These are phyloP conservation scores for Teinopalpus imperialis DNA, from an alignment of 2,888 invertebrate genomes.

Conservation along the genomic window DNA sequence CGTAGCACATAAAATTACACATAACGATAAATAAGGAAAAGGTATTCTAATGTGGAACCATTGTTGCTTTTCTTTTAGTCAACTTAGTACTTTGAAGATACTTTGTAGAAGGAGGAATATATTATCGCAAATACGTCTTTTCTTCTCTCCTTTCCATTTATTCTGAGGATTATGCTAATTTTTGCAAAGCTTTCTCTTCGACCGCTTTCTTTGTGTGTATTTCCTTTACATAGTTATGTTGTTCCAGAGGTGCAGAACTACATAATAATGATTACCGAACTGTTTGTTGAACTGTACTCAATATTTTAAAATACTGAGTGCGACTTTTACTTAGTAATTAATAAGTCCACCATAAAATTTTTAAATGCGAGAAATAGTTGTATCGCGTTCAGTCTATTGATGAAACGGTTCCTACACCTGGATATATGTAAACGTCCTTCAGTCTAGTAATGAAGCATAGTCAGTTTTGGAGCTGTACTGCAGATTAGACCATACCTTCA, in stretches of 20 bases:
- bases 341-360: too few relatives aligned
- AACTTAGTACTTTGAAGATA: conserved; percentile 22
- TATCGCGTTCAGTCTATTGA: too few relatives aligned
- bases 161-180: conserved; percentile 26
- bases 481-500: too few relatives aligned
- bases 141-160: conserved; percentile 20
- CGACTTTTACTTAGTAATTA: too few relatives aligned
- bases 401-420: too few relatives aligned
- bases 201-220: conserved; percentile 23
- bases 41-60: conserved; percentile 5
- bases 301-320: too few relatives aligned
- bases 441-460: too few relatives aligned
- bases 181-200: conserved; percentile 22
- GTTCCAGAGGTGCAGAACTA: conserved; percentile 4
- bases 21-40: conserved; percentile 7
- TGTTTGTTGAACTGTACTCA: too few relatives aligned
- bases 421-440: too few relatives aligned
- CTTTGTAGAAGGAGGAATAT: conserved; percentile 22
- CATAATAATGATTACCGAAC: conserved; percentile 7
- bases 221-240: conserved; percentile 20
- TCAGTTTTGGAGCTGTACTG: too few relatives aligned
- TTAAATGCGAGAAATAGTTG: too few relatives aligned
- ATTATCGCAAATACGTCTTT: conserved; percentile 26
- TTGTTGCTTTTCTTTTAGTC: conserved; percentile 17
- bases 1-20: too few relatives aligned